Evolutionary conservation across 2,113 vertebrate genomes (phyloP), one percentile per base, ranked within the genome.

Genomic region (Corythoichthys intestinalis): DNA sequence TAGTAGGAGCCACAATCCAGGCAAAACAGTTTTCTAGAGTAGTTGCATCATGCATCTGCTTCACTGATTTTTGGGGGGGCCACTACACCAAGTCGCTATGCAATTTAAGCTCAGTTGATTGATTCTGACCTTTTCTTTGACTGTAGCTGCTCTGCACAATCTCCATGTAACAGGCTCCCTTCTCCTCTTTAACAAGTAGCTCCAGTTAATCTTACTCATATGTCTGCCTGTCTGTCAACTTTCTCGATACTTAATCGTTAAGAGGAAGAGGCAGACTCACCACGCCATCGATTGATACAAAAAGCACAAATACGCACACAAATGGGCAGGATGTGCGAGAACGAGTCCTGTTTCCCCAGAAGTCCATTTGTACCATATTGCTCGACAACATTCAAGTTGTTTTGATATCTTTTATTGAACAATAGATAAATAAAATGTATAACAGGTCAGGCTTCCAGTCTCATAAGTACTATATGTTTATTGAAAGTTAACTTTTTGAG

Each of bases 41-140:
- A 34, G 61, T 57, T 64, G 73, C 62, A 77, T 71, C 75, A 76
- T 83, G 77, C 70, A 80, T 84, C 76, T 77, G 73, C 79, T 82
- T 81, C 78, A 74, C 38, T 57, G 13, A 75, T 76, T 76, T 78
- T 64, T 62, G 66, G 9, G 41, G 41, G 9, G 74, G 73, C 64
- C 54, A 4, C 67, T 81, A 76, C 48, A 48, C 11, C 47, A 48
- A 48, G 47, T 90, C 88, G 86, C 89, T 90, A 90, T 86, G 85
- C 85, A 90, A 89, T 90, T 87, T 88, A 76, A 87, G 69, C 76
- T 68, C 57, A 73, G 72, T 73, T 83, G 82, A 90, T 89, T 88
- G 80, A 86, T 83, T 85, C 73, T 89, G 85, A 91, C 89, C 88
- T 89, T 90, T 89, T 80, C 60, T 65, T 59, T 74, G 80, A 86